These are phyloP conservation scores for Bradysia coprophila DNA, from an alignment of 1,140 invertebrate genomes.

Conservation along the genomic window DNA sequence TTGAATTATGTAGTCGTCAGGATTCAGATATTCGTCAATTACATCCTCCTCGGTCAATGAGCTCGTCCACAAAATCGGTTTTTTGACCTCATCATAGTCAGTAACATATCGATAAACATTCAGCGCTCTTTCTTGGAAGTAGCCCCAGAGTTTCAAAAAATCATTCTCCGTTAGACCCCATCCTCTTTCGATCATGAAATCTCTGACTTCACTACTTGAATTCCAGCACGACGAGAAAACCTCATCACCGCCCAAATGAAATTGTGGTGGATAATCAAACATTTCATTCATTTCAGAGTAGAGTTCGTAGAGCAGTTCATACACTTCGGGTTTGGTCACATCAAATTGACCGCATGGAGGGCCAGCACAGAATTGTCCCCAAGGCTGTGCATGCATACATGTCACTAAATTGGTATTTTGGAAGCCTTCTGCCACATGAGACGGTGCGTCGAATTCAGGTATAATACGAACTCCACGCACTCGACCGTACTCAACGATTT, in stretches of 20 bases:
- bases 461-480: conserved; percentile 54
- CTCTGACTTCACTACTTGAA: conserved; percentile 40
- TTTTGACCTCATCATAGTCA: conserved; percentile 23
- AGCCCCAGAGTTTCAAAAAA: conserved; percentile 46
- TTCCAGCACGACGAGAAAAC: conserved; percentile 65
- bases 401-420: conserved; percentile 49
- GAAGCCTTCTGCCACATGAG: conserved; percentile 69
- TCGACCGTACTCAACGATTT: conserved; percentile 49
- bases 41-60: conserved; percentile 41
- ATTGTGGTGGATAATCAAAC: conserved; percentile 33
- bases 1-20: conserved; percentile 54
- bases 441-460: conserved; percentile 67
- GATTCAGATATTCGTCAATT: conserved; percentile 43
- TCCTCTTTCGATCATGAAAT: conserved; percentile 35
- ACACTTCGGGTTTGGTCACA: conserved; percentile 56
- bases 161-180: conserved; percentile 31
- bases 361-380: conserved; percentile 55
- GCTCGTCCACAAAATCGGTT: conserved; percentile 54
- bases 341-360: conserved; percentile 75
- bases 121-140: conserved; percentile 44
- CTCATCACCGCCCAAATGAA: conserved; percentile 78
- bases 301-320: conserved; percentile 43
- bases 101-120: conserved; percentile 27
- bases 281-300: conserved; percentile 46
- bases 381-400: conserved; percentile 52